These are phyloP conservation scores for Temnothorax curvispinosus DNA, from an alignment of 1,140 invertebrate species.

Conservation along the genomic window DNA sequence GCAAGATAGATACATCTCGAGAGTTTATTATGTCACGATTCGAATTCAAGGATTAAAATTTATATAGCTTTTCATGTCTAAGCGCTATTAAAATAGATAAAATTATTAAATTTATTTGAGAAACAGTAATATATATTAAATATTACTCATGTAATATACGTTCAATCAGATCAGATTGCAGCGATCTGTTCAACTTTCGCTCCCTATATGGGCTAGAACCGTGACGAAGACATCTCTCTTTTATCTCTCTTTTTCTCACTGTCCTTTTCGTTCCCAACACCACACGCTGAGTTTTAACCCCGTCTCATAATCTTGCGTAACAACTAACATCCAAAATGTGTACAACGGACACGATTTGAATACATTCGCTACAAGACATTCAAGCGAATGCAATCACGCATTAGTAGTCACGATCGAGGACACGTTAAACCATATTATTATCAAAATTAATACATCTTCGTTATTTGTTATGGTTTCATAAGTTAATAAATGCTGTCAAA, in stretches of 20 bases:
- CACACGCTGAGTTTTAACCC: constrained; percentile 36
- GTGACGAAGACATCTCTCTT: constrained; percentile 73
- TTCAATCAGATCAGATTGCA: constrained; percentile 68
- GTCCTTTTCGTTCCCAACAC: background rate
- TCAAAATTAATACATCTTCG: background rate
- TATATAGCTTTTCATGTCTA: background rate
- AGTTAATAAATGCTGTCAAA: background rate
- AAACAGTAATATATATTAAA: constrained; percentile 49
- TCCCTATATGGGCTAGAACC: constrained; percentile 83
- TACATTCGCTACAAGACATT: background rate
- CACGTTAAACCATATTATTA: background rate
- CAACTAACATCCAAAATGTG: constrained; percentile 9
- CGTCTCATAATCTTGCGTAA: constrained; percentile 33
- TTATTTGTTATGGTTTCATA: background rate
- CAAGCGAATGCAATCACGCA: background rate
- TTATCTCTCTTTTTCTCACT: constrained; percentile 55
- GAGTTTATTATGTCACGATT: constrained; percentile 63
- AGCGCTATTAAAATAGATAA: background rate
- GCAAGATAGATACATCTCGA: constrained; percentile 66
- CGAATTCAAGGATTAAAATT: constrained; percentile 41
- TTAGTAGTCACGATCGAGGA: background rate
- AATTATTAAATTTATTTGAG: background rate
- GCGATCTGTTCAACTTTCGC: constrained; percentile 82
- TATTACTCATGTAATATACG: constrained; percentile 64
- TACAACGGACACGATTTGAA: background rate